Base-by-base conservation (phyloP, 1,140 invertebrate genomes). In the Prorops nasuta region DNA sequence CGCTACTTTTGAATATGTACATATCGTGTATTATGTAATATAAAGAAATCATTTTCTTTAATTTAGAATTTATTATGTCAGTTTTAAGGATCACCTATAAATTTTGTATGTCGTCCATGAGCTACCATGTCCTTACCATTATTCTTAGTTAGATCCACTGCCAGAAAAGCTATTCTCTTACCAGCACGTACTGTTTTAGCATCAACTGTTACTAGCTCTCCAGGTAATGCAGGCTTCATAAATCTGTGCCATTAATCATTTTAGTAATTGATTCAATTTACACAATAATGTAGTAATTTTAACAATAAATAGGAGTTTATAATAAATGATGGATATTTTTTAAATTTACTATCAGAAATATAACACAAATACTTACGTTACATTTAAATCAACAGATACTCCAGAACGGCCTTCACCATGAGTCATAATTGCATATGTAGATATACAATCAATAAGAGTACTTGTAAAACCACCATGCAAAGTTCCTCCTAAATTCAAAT, bases 401-500 rank as follows among this genome's bases (percentile, higher is more conserved):
- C 90, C 88, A 47, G 85, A 77, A 21, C 72, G 67, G 50, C 81
- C 72, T 36, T 72, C 77, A 16, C 83, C 81, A 49, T 83, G 75
- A 0, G 88, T 86, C 62, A 88, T 83, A 3, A 95, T 61, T 1
- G 90, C 91, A 67, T 87, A 84, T 0, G 90, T 90, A 3, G 93
- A 94, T 12, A 95, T 71, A 47, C 82, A 80, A 75, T 97, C 94
- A 8, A 96, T 84, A 12, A 96, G 63, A 2, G 89, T 88, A 9
- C 87, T 85, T 9, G 87, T 90, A 53, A 90, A 85, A 10, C 92
- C 93, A 32, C 92, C 92, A 77, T 96, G 92, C 3, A 96, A 71
- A 1, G 83, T 84, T 1, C 91, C 90, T 37, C 73, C 77, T 16
- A 77, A 59, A 72, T 97, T 97, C 1, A 86, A 66, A 71, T 94